Evolutionary conservation across 1,140 invertebrate species (phyloP).

Genomic region (Drosophila truncata): DNA sequence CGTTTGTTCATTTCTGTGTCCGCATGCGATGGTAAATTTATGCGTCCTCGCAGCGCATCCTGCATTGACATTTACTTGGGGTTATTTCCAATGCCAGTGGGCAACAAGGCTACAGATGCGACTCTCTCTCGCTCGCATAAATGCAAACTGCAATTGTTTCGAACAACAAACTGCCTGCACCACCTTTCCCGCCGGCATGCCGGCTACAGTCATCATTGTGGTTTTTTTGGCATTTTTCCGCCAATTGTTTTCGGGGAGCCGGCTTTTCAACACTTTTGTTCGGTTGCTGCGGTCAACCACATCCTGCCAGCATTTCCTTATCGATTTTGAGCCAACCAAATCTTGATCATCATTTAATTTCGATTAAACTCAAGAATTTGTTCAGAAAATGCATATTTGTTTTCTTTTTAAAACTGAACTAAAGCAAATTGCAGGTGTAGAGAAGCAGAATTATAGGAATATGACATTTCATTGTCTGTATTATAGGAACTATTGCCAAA

Average conservation of each 20-base stretch:
- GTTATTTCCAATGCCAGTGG: constrained; percentile 63
- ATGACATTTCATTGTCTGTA: neutral
- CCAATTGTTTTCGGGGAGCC: constrained; percentile 58
- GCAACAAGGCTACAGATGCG: constrained; percentile 12
- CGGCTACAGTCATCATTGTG: constrained; percentile 20
- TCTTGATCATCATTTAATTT: neutral
- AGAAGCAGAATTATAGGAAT: no score
- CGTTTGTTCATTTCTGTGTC: constrained; percentile 31
- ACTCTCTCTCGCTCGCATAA: constrained; percentile 50
- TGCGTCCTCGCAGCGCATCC: constrained; percentile 65
- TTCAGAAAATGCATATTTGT: neutral
- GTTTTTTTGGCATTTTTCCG: constrained; percentile 58
- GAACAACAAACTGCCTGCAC: constrained; percentile 27
- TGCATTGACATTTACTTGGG: constrained; percentile 81
- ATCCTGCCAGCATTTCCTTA: constrained; percentile 25
- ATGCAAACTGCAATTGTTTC: constrained; percentile 54
- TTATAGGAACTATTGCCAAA: neutral
- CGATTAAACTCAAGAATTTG: constrained; percentile 6
- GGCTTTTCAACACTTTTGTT: constrained; percentile 61
- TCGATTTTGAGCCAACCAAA: constrained; percentile 2
- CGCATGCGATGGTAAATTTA: constrained; percentile 54
- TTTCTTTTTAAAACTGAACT: neutral
- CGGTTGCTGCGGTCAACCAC: constrained; percentile 37
- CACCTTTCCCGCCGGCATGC: constrained; percentile 13
- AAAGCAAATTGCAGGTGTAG: neutral